These are phyloP conservation scores for Drosophila fulvimacula DNA, from an alignment of 2,888 invertebrate genomes.

Conservation along the genomic window DNA sequence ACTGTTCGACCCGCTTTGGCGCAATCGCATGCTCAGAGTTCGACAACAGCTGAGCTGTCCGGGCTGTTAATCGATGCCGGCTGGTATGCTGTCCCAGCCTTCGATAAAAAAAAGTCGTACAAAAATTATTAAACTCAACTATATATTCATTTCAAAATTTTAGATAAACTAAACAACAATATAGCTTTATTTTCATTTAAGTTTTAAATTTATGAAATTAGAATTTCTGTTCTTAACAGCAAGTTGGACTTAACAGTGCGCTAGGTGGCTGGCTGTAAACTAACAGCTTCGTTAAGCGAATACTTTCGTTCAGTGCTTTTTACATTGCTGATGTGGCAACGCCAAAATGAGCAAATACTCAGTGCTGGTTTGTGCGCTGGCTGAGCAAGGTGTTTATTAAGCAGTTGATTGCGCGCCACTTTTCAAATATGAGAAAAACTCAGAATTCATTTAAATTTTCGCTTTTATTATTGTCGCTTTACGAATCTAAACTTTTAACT, in stretches of 20 bases:
- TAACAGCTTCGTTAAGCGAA: not conserved
- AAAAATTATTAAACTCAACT: not conserved
- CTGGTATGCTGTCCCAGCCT: slow-evolving; percentile 21
- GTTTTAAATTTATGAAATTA: not conserved
- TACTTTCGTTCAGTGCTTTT: not conserved
- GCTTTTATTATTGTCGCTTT: slow-evolving; percentile 79
- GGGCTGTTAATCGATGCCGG: slow-evolving; percentile 22
- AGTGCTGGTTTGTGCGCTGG: not conserved
- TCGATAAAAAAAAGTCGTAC: not conserved
- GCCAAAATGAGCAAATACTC: not conserved
- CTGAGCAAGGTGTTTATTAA: not conserved
- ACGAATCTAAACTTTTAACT: slow-evolving; percentile 77
- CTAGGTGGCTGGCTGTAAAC: slow-evolving; percentile 7
- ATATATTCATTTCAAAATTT: not conserved
- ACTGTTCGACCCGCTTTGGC: slow-evolving; percentile 38
- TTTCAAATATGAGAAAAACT: not conserved
- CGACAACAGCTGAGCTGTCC: slow-evolving; percentile 47
- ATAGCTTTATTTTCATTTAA: not conserved
- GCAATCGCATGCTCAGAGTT: slow-evolving; percentile 43
- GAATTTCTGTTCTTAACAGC: not conserved
- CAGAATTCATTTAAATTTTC: slow-evolving; percentile 60
- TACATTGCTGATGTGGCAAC: not conserved
- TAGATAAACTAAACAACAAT: not conserved
- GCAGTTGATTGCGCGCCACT: no score
- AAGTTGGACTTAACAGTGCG: not conserved